Evolutionary conservation across 2,113 vertebrate species (phyloP).

Genomic region (Pogona vitticeps): DNA sequence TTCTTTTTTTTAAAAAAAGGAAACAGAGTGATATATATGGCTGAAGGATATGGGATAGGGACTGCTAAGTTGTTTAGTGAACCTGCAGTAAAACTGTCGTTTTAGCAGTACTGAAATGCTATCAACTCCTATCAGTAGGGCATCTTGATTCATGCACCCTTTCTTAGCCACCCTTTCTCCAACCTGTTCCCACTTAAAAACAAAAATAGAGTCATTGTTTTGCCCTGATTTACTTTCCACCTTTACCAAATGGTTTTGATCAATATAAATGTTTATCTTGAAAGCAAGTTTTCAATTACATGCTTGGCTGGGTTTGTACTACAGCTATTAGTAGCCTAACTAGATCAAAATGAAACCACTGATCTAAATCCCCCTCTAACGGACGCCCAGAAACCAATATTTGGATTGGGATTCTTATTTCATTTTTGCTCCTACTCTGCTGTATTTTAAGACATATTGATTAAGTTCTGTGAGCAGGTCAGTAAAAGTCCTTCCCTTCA

Average conservation of each 20-base stretch:
- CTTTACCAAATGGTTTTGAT: conserved; percentile 63
- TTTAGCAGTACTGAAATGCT: conserved; percentile 6
- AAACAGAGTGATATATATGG: conserved; percentile 8
- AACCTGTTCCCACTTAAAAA: conserved; percentile 7
- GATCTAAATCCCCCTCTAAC: conserved; percentile 78
- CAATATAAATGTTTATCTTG: conserved; percentile 51
- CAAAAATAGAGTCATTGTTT: conserved; percentile 16
- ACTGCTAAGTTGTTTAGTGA: conserved; percentile 12
- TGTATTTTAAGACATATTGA: conserved; percentile 19
- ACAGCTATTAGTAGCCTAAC: conserved; percentile 79
- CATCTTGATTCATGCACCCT: background rate
- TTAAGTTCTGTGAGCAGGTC: conserved; percentile 19
- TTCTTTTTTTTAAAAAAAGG: background rate
- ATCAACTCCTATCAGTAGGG: background rate
- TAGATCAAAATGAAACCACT: conserved; percentile 80
- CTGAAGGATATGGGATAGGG: background rate
- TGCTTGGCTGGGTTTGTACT: conserved; percentile 78
- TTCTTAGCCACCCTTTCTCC: background rate
- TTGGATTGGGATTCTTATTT: conserved; percentile 46
- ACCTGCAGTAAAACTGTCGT: background rate
- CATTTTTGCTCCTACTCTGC: conserved; percentile 34
- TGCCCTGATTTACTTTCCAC: conserved; percentile 60
- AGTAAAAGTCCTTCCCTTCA: conserved; percentile 20
- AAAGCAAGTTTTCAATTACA: conserved; percentile 83
- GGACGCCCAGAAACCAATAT: conserved; percentile 48